Base-by-base conservation (phyloP, 1,140 invertebrate genomes). In the Frieseomelitta varia region DNA sequence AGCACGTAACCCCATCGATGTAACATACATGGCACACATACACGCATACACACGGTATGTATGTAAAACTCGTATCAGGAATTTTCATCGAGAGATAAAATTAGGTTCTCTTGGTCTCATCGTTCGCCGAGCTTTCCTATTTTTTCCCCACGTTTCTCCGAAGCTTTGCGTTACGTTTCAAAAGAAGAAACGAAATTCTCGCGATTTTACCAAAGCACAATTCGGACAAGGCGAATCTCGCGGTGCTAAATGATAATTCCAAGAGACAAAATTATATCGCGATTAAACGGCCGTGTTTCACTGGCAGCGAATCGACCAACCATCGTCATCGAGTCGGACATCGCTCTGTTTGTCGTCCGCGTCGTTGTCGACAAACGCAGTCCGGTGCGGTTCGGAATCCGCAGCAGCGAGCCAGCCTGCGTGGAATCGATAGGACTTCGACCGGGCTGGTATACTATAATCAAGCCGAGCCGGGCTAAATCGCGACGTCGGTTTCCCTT, bases 371-470 rank as follows among this genome's bases (percentile, higher is more conserved):
- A 39, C 39, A 39, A 12, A 58, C 56, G 56, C 56, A 24, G 12
- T 24, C 58, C 11, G 39, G 39, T 8, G 39, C 6, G 39, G 39
- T 8, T 47, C 39, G 39, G 39, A 47, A 47, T 47, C 39, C 39
- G 39, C 39, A 47, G 39, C 39, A 47, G 39, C 39, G 39, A 47
- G 39, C 39, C 39, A 47, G 39, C 39, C 6, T 47, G 39, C 39
- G 39, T 47, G 39, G 39, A 39, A 72, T 80, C 79, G 68, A 80
- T 80, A 61, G 12, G 17, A 47, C 68, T 72, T 69, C 4, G 39
- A 72, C 53, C 17, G n/a, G 4, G 12, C 39, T 24, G 21, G 39
- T 47, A 47, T 65, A 34, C 47, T 67, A 71, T 69, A 34, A 83
- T 78, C 65, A 78, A 69, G 17, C 12, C 19, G 53, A 4, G 14